Evolutionary conservation across 1,140 invertebrate species (phyloP), one percentile per base, ranked within the genome.

Genomic region (Sycobia sp.): DNA sequence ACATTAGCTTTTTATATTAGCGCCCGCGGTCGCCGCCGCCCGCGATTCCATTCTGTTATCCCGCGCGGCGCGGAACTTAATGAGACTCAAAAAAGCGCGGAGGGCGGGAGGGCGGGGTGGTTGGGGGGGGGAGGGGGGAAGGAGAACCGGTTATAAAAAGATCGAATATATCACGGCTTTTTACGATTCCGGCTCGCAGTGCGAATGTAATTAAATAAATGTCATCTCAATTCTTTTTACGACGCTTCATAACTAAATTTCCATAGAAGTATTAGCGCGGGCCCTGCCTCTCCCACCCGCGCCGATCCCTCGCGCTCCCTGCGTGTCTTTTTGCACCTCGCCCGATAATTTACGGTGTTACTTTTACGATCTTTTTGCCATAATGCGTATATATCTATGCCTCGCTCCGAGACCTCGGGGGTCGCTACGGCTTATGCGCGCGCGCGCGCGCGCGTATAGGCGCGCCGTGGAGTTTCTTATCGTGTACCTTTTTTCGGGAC

Each of bases 271-370:
- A 71, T 63, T 63, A 66, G 50, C 5, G 29, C 29, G 5, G 5
- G 4, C 29, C 29, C 29, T 32, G 5, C 29, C 29, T 32, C 29
- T 32, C 29, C 29, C 29, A 4, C 29, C 29, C 29, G 29, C 29
- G 29, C 29, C n/a, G 29, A 32, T 4, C 29, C 29, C 29, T 11
- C 29, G 5, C 29, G 65, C 65, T 38, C 44, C 66, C 56, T 57
- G 57, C 46, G 53, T 39, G 41, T 44, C 43, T 68, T 70, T 71
- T 71, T 68, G 68, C 66, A 62, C 64, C 67, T 43, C 11, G 34
- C 13, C 47, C 23, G 53, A 43, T 49, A 69, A 78, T 77, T 78
- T 77, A 76, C 74, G 76, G 72, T 72, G 73, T 70, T 76, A 73
- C 67, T 76, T 77, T 77, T 77, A 77, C 74, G 76, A 78, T 70